Percentiles rank a stretch among this genome's conserved stretches.
Evolutionary conservation across 2,888 invertebrate species (phyloP).

Genomic region (Ctena decussata): DNA sequence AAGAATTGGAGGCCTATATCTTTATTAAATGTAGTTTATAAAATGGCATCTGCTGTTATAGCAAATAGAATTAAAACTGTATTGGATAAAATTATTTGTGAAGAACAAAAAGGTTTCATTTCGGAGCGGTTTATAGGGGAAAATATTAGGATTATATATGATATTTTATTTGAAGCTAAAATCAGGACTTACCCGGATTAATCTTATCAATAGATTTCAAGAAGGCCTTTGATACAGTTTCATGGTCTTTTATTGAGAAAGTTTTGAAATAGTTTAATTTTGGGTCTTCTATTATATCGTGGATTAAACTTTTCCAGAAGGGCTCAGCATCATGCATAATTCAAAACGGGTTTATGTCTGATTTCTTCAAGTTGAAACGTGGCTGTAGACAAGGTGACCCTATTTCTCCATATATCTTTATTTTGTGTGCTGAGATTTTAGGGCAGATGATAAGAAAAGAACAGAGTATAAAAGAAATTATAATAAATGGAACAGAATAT

Average conservation of each 20-base stretch:
- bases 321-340: neutral
- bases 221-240: neutral
- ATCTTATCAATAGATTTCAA: neutral
- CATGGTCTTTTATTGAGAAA: neutral
- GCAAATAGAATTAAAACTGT: neutral
- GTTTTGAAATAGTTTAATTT: neutral
- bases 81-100: neutral
- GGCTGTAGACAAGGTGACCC: neutral
- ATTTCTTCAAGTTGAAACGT: neutral
- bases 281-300: neutral
- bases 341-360: neutral
- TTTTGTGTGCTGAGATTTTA: neutral
- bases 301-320: neutral
- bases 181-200: neutral
- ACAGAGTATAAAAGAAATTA: neutral
- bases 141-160: neutral
- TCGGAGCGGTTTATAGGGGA: neutral
- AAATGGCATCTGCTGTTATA: neutral
- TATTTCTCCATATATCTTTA: neutral
- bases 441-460: neutral
- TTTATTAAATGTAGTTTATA: neutral
- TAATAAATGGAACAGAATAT: neutral
- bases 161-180: neutral
- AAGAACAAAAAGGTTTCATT: neutral
- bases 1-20: neutral